These are phyloP conservation scores for Alentia gelatinosa DNA, from an alignment of 2,888 invertebrate genomes.

Conservation along the genomic window DNA sequence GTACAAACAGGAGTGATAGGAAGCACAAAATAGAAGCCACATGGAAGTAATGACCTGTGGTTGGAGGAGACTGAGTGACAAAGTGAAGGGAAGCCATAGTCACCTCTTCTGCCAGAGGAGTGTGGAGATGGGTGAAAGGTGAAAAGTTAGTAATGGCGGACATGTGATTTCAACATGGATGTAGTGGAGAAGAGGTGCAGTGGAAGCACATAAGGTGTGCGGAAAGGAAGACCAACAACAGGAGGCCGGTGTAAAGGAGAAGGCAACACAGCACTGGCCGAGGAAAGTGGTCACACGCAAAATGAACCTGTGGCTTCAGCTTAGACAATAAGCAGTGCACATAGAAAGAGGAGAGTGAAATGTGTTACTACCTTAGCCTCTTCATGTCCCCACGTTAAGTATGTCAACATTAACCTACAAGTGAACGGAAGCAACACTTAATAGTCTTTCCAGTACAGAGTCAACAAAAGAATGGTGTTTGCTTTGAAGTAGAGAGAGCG, in stretches of 20 bases:
- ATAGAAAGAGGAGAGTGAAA: slow-evolving; percentile 4
- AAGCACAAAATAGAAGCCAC: no score
- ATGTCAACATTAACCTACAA: slow-evolving; percentile 42
- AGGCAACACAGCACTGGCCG: not conserved
- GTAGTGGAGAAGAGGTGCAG: not conserved
- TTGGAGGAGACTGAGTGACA: no score
- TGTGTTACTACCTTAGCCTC: slow-evolving; percentile 34
- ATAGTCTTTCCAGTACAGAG: not conserved
- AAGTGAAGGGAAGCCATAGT: no score
- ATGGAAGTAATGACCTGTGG: no score
- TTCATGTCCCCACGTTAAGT: slow-evolving; percentile 50
- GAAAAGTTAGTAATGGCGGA: not conserved
- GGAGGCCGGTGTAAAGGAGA: not conserved
- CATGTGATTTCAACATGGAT: not conserved
- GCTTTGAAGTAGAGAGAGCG: not conserved
- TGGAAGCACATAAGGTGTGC: not conserved
- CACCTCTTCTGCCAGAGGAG: not conserved
- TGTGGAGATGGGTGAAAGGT: not conserved
- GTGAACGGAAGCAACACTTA: slow-evolving; percentile 29
- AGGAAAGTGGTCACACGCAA: not conserved
- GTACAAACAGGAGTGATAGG: no score
- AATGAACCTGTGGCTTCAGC: not conserved
- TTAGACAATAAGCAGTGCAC: slow-evolving; percentile 5
- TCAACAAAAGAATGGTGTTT: not conserved
- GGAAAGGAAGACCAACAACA: no score